A percentile compares a stretch with the other conserved stretches of the same genome.
Evolutionary conservation across 2,797 vertebrate genomes (phyloP).

Genomic region (Rhinichthys osculus): DNA sequence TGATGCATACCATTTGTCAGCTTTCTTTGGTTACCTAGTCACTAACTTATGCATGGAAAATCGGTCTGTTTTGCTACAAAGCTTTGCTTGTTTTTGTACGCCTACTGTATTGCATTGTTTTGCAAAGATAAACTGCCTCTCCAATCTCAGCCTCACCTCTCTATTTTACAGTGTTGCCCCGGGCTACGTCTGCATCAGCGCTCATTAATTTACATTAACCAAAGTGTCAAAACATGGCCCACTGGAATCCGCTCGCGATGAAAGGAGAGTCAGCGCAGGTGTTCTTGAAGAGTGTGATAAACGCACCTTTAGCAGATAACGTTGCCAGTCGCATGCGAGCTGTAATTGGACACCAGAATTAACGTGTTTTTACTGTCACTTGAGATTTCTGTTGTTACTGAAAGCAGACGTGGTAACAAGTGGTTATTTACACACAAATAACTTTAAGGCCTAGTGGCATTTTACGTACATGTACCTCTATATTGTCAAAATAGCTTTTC

Average conservation of each 20-base stretch:
- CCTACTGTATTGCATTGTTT: slow-evolving; percentile 38
- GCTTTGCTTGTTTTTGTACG: slow-evolving; percentile 6
- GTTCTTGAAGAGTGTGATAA: slow-evolving; percentile 60
- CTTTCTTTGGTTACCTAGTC: neutral
- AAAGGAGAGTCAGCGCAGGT: slow-evolving; percentile 78
- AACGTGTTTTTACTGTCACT: slow-evolving; percentile 40
- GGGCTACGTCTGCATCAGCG: slow-evolving; percentile 78
- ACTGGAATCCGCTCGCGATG: slow-evolving; percentile 76
- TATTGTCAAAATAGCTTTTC: neutral
- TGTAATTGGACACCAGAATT: slow-evolving; percentile 50
- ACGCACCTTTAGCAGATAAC: slow-evolving; percentile 24
- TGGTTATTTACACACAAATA: neutral
- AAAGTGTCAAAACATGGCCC: slow-evolving; percentile 83
- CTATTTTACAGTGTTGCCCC: slow-evolving; percentile 69
- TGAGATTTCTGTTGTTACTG: slow-evolving; percentile 15
- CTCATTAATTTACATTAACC: slow-evolving; percentile 83
- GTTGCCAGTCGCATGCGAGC: slow-evolving; percentile 22
- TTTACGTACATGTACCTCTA: neutral
- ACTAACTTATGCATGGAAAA: neutral
- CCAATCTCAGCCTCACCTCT: slow-evolving; percentile 58
- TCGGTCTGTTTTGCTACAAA: neutral
- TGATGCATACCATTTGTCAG: neutral
- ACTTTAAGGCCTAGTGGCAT: neutral
- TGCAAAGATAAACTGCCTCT: slow-evolving; percentile 39
- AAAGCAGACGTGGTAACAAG: slow-evolving; percentile 6